Evolutionary conservation across 1,140 invertebrate genomes (phyloP), one percentile per base, ranked within the genome.

Genomic region (Calliopsis andreniformis): DNA sequence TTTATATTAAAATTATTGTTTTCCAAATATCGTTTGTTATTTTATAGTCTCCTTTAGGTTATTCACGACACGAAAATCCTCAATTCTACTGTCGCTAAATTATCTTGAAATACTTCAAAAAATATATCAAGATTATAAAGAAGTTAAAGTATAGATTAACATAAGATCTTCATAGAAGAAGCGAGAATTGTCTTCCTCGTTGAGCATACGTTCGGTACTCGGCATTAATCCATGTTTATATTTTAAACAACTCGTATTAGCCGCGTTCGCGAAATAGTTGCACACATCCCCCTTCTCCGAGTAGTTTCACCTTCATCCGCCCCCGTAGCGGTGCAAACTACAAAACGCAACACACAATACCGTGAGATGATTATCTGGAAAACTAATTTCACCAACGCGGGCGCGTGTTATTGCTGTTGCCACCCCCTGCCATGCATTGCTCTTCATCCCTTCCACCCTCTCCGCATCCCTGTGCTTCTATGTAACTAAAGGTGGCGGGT

Each of bases 341-440:
- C 71, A 73, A 68, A 47, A 87, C 82, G 80, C 78, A 76, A 80
- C 82, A 87, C 88, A 92, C 89, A 91, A 92, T 92, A 89, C 89
- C 85, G 87, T 87, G 85, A 87, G 91, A 92, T 92, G 89, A 91
- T 92, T 92, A 92, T 92, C 90, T 90, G 88, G 88, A 91, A 92
- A 92, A 92, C 91, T 92, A 92, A 92, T 92, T 92, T 92, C 88
- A 87, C 87, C 89, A 86, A 87, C 80, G 85, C 84, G 81, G 83
- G 83, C 82, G 83, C 83, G 86, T 87, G 87, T 87, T 88, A 80
- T 85, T 84, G 35, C 81, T 86, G 78, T 84, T 79, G 20, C 76
- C 62, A 51, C 1, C 80, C 53, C 69, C 72, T n/a, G 43, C 49
- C 53, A 55, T 69, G 49, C 62, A 35, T 78, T 81, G 62, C 62